phyloP scores from a whole-genome alignment of 2,888 invertebrate species.

The Vanessa cardui region DNA sequence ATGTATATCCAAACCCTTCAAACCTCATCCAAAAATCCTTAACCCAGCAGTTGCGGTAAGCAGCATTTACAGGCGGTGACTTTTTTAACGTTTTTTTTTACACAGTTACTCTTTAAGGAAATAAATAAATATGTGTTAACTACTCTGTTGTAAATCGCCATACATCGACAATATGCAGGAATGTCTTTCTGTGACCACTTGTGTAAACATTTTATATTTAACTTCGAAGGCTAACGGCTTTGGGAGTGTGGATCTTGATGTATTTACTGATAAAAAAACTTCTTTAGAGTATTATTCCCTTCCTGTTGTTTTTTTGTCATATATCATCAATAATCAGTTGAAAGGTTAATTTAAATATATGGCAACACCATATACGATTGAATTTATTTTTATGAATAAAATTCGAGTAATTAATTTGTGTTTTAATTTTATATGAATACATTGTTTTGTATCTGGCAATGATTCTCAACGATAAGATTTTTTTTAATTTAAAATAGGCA shows the following conservation, averaged over 20 bases:
- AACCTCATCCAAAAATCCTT: no score
- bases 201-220: constrained; percentile 42
- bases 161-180: constrained; percentile 33
- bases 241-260: constrained; percentile 2
- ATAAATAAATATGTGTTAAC: not conserved
- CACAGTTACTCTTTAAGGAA: no score
- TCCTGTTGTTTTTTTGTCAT: constrained; percentile 3
- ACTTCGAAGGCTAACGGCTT: constrained; percentile 17
- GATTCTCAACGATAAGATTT: no score
- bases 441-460: no score
- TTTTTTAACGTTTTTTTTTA: no score
- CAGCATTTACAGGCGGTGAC: no score
- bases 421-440: no score
- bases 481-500: no score
- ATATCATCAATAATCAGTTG: not conserved
- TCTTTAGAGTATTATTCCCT: not conserved
- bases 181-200: constrained; percentile 42
- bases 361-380: not conserved
- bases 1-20: no score
- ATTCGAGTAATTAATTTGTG: no score
- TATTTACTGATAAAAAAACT: constrained; percentile 11
- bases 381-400: not conserved
- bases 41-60: no score
- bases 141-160: constrained; percentile 14
- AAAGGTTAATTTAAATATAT: not conserved